phyloP scores from a whole-genome alignment of 2,888 invertebrate species.

The Zaprionus lineosus region DNA sequence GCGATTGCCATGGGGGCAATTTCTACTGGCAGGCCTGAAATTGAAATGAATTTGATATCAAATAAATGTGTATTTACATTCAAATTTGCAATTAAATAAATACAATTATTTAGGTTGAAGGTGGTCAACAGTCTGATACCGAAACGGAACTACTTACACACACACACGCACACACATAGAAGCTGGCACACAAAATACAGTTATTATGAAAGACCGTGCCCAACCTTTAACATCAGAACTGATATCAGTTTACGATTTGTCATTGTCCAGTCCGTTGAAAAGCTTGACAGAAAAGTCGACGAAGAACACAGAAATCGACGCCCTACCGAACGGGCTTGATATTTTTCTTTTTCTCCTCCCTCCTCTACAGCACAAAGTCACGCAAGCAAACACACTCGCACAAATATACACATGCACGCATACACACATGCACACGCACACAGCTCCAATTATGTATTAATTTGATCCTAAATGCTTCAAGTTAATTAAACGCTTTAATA shows the following conservation, averaged over 20 bases:
- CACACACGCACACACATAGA: neutral
- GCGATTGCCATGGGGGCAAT: slow-evolving; percentile 55
- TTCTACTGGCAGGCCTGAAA: slow-evolving; percentile 61
- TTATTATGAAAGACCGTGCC: slow-evolving; percentile 42
- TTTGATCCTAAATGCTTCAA: slow-evolving; percentile 67
- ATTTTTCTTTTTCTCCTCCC: too few relatives aligned
- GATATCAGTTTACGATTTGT: slow-evolving; percentile 52
- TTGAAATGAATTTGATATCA: slow-evolving; percentile 68
- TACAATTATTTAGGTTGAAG: slow-evolving; percentile 29
- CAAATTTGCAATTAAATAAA: slow-evolving; percentile 43
- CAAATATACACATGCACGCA: neutral
- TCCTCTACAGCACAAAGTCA: too few relatives aligned
- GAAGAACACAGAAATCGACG: slow-evolving; percentile 8
- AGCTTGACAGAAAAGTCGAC: slow-evolving; percentile 4
- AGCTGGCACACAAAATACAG: neutral
- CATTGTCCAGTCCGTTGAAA: slow-evolving; percentile 33
- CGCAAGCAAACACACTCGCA: too few relatives aligned
- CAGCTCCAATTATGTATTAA: slow-evolving; percentile 59
- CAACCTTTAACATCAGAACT: slow-evolving; percentile 55
- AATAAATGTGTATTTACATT: slow-evolving; percentile 53
- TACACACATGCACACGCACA: neutral
- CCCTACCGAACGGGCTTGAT: slow-evolving; percentile 3
- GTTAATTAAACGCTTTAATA: slow-evolving; percentile 74
- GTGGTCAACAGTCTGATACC: slow-evolving; percentile 22
- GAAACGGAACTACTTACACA: slow-evolving; percentile 37